Base-by-base conservation (phyloP, 2,888 invertebrate species). In the Exephanes ischioxanthus region DNA sequence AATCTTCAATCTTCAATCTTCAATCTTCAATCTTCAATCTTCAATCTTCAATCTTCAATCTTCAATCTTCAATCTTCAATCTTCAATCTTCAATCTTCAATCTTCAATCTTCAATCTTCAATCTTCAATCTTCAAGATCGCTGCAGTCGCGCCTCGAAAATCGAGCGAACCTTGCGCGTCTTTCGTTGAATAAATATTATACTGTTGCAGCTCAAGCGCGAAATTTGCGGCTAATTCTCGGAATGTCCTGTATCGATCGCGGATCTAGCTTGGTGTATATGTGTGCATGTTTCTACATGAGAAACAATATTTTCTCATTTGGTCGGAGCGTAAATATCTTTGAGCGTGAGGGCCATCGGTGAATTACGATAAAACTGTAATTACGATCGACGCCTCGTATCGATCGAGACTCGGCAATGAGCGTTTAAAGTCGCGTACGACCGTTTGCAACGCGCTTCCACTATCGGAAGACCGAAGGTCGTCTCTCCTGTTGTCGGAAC, bases 251-350 rank as follows among this genome's bases (percentile, higher is more conserved):
- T 79, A 87, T 85, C 72, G 72, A 16, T n/a, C 48, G 37, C 30
- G 33, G 6, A 53, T 53, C 22, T 53, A 19, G 53, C 19, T 7
- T 19, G 6, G 1, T 51, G 16, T 37, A 7, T 37, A 9, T 19
- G 19, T 68, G 9, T 53, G n/a, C 2, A 33, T 71, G 72, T 87
- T 82, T 84, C 58, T 80, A 87, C 87, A 84, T 82, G 88, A 88
- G 88, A 88, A 90, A 90, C 89, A 90, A 90, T 90, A 90, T 90
- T 90, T 90, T 83, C 84, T 53, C n/a, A n/a, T n/a, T n/a, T n/a
- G n/a, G n/a, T n/a, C n/a, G n/a, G n/a, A n/a, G n/a, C 55, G 30
- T 22, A 58, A 26, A 51, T n/a, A 78, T 55, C 51, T 45, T 55
- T 77, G 51, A 53, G 41, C 51, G 63, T 26, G 48, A 33, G 76